Percentiles rank a stretch among this genome's conserved stretches.
These are phyloP conservation scores for Chloroclysta siterata DNA, from an alignment of 2,888 invertebrate genomes.

Conservation along the genomic window DNA sequence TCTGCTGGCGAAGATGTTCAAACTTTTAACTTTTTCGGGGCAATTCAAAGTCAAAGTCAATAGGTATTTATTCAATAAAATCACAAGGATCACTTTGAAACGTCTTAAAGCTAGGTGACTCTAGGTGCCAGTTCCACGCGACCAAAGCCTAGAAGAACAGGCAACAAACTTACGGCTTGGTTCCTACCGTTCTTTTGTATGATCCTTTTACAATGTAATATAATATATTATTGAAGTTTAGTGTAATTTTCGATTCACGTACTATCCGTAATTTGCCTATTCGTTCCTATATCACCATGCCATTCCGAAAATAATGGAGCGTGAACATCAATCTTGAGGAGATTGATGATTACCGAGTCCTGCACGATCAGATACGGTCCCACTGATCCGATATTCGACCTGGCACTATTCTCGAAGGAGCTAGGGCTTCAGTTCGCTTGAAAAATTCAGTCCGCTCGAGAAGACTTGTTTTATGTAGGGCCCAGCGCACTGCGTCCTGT, in stretches of 20 bases:
- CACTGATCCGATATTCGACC: slow-evolving; percentile 32
- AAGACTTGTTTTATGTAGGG: slow-evolving; percentile 74
- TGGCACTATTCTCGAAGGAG: slow-evolving; percentile 52
- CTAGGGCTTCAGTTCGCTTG: slow-evolving; percentile 56
- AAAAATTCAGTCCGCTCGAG: slow-evolving; percentile 72
- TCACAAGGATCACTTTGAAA: no score
- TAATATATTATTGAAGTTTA: no score
- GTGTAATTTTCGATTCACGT: no score
- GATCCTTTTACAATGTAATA: no score
- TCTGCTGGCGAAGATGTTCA: no score
- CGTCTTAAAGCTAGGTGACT: no score
- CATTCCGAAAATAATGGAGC: slow-evolving; percentile 22
- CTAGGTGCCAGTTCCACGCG: no score
- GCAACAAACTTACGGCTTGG: no score
- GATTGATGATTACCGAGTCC: slow-evolving; percentile 31
- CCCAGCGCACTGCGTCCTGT: slow-evolving; percentile 71
- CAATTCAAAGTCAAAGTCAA: no score
- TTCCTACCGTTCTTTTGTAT: no score
- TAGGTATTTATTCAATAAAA: no score
- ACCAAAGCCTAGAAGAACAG: no score
- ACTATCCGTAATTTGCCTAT: neutral
- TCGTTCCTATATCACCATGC: neutral
- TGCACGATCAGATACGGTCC: slow-evolving; percentile 18
- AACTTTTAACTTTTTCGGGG: neutral
- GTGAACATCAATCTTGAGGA: neutral